Evolutionary conservation across 1,140 invertebrate genomes (phyloP), one percentile per base, ranked within the genome.

Genomic region (Acyrthosiphon pisum): DNA sequence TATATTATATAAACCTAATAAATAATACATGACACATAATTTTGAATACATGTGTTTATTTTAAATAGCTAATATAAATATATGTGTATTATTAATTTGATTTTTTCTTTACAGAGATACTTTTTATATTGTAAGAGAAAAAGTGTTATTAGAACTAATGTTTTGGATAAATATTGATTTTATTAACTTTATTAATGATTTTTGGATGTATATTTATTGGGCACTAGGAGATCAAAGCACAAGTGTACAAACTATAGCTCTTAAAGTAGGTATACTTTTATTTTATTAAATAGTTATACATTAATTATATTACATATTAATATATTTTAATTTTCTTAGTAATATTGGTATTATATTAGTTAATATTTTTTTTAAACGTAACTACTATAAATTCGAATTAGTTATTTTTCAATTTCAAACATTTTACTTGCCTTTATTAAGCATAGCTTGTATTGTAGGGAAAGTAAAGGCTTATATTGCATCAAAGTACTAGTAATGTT

Each of bases 141-240:
- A 48, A n/a, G n/a, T 93, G 4, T 84, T 93, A 53, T 26, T 84
- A 56, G 91, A 93, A 93, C 26, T 93, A 30, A 11, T n/a, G 41
- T 6, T 53, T 76, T 93, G 91, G 81, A 84, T 93, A 41, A 22
- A 93, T 86, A 93, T 93, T 20, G 35, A 93, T 93, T 26, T 7
- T 83, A 20, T 8, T 37, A n/a, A 41, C 44, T 86, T 93, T 93
- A 6, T 93, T 44, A 86, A 92, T 92, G 18, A 93, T 26, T 93
- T 37, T 56, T 93, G 48, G 91, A 56, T 53, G 35, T 53, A 84
- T 53, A 86, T 93, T 41, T 93, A 86, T 93, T 53, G 37, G 37
- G 76, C 91, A 44, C 37, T 83, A 44, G 44, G 48, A 76, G 91
- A 93, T 84, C 76, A 86, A 44, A 93, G 91, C 22, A 53, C 26